These are phyloP conservation scores for Aphelenchoides bicaudatus DNA, from an alignment of 2,888 invertebrate species.

Conservation along the genomic window DNA sequence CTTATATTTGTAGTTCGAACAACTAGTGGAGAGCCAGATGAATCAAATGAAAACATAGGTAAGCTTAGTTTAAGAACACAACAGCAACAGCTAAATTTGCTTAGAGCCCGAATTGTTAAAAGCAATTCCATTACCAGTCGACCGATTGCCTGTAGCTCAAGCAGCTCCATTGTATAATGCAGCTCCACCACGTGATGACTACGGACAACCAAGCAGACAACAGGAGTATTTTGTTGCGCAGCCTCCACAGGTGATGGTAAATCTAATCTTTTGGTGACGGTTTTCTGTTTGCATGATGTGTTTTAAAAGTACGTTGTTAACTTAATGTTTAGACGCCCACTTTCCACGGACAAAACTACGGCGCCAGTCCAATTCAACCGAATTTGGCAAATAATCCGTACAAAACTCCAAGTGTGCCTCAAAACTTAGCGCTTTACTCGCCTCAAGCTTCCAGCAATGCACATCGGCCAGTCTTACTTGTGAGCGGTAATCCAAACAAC, in stretches of 20 bases:
- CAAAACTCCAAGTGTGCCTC: conserved; percentile 20
- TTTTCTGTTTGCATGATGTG: not conserved
- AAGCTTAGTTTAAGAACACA: too few relatives aligned
- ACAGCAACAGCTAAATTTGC: too few relatives aligned
- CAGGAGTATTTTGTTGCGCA: conserved; percentile 2
- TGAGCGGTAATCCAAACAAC: conserved; percentile 5
- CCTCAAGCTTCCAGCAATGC: conserved; percentile 20
- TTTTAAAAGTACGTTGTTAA: not conserved
- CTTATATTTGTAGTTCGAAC: too few relatives aligned
- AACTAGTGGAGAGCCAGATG: too few relatives aligned
- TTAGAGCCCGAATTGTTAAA: conserved; percentile 1
- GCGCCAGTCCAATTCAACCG: not conserved
- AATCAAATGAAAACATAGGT: too few relatives aligned
- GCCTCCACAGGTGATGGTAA: conserved; percentile 17
- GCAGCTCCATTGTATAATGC: conserved; percentile 16
- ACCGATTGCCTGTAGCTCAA: conserved; percentile 16
- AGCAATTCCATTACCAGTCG: conserved; percentile 6
- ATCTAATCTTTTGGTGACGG: too few relatives aligned
- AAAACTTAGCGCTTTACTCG: conserved; percentile 20
- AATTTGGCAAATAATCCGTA: conserved; percentile 22
- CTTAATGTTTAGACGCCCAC: conserved; percentile 9
- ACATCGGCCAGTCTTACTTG: conserved; percentile 15
- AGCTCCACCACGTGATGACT: too few relatives aligned
- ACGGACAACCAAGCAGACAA: not conserved
- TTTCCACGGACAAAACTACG: conserved; percentile 3